Evolutionary conservation across 2,888 invertebrate species (phyloP), one percentile per base, ranked within the genome.

Genomic region (Eledone cirrhosa): DNA sequence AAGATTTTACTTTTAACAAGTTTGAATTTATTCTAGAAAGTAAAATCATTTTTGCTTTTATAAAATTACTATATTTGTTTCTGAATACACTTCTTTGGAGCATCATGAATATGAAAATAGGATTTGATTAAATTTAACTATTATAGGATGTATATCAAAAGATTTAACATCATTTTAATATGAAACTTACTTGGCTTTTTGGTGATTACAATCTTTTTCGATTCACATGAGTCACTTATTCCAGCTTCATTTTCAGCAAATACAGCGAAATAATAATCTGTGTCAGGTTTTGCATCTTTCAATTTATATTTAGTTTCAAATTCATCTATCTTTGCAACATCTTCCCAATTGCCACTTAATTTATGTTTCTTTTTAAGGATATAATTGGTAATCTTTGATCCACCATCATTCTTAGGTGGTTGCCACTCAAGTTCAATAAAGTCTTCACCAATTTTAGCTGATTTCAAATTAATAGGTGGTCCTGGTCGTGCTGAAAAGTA

Each of bases 201-300:
- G 19, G 29, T 22, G 11, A 59, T 59, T 29, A 80, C 80, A 13
- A 83, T 80, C 22, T 80, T 81, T 33, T 80, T 79, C 8, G 83
- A 83, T 78, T 84, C 83, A 78, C 77, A 74, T 3, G 84, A 81
- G 59, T 83, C 82, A 48, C 85, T 80, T 74, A 78, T 81, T 7
- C 96, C 97, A 77, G 95, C 93, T 16, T 95, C 94, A 91, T 97
- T 97, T 83, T 94, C 94, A 0, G 96, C 96, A 86, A 94, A 93
- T 27, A 97, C 93, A 82, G 96, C 93, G 93, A 97, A 96, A 92
- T 95, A 93, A 88, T 97, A 97, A 86, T 95, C 83, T 13, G 81
- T 84, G 47, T 86, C 87, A 4, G 85, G 83, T 72, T 81, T 80
- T 48, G 89, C 83, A 1, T 79, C 79, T 22, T 74, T 63, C 24